phyloP scores from a whole-genome alignment of 1,140 invertebrate species.

The Heliconius melpomene region DNA sequence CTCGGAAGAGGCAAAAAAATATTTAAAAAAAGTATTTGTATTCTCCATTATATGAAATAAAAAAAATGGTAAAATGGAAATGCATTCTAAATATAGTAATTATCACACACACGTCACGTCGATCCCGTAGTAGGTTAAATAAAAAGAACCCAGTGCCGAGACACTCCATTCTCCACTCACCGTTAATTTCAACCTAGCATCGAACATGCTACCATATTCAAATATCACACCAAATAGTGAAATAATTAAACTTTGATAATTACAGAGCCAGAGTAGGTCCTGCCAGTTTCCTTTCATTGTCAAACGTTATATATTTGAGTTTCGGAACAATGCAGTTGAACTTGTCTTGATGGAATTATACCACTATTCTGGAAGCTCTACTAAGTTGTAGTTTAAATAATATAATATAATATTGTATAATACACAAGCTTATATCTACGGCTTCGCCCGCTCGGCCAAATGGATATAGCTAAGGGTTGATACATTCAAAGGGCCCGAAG shows the following conservation, averaged over 20 bases:
- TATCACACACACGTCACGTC: too few species aligned
- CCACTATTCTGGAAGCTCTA: background rate
- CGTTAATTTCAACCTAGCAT: background rate
- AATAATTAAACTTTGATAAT: slow-evolving; percentile 3
- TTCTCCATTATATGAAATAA: too few species aligned
- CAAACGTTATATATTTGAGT: slow-evolving; percentile 10
- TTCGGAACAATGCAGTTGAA: background rate
- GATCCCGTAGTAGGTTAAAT: too few species aligned
- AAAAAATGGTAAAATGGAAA: too few species aligned
- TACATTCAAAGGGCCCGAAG: too few species aligned
- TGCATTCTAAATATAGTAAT: too few species aligned
- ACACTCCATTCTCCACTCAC: background rate
- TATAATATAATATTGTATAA: background rate
- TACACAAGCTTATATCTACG: background rate
- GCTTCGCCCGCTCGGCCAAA: too few species aligned
- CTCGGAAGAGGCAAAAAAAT: too few species aligned
- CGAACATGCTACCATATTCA: background rate
- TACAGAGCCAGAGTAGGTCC: background rate
- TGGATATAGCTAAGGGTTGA: too few species aligned
- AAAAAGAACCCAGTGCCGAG: too few species aligned
- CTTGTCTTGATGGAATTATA: slow-evolving; percentile 1
- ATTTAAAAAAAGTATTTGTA: too few species aligned
- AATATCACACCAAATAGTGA: background rate
- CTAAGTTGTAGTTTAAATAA: slow-evolving; percentile 1
- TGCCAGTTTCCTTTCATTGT: background rate